phyloP scores from a whole-genome alignment of 1,140 invertebrate genomes.

The Drosophila tropicalis region DNA sequence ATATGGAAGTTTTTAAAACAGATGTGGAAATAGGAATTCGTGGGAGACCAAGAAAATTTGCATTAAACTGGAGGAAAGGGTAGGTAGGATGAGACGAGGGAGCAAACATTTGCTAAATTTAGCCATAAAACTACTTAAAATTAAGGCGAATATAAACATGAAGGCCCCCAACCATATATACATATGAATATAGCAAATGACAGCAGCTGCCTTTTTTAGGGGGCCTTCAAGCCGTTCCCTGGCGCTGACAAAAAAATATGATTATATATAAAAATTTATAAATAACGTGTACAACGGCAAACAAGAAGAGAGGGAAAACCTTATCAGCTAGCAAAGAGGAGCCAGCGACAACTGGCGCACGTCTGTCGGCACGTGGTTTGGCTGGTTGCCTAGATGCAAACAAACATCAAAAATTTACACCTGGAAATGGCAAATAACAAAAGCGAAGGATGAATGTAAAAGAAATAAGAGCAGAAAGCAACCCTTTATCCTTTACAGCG shows the following conservation, averaged over 20 bases:
- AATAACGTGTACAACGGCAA: constrained; percentile 13
- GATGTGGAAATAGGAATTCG: background rate
- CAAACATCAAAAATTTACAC: constrained; percentile 71
- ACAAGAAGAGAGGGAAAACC: constrained; percentile 23
- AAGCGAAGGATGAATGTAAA: constrained; percentile 15
- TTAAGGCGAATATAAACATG: constrained; percentile 25
- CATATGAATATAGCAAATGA: constrained; percentile 51
- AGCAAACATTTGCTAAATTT: constrained; percentile 8
- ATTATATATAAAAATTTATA: constrained; percentile 45
- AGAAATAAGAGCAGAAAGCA: constrained; percentile 37
- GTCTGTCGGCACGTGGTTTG: constrained; percentile 64
- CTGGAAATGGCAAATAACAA: constrained; percentile 75
- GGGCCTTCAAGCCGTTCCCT: constrained; percentile 19
- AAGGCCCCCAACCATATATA: constrained; percentile 60
- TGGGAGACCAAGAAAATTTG: constrained; percentile 26
- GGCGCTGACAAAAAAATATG: constrained; percentile 53
- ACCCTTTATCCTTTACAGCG: constrained; percentile 52
- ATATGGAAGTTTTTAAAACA: background rate
- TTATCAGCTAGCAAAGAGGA: constrained; percentile 49
- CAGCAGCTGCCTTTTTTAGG: constrained; percentile 54
- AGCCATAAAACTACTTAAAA: constrained; percentile 38
- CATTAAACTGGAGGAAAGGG: constrained; percentile 12
- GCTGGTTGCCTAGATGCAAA: constrained; percentile 31
- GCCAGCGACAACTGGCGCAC: constrained; percentile 69
- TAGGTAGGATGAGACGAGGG: background rate